Conservation (phyloP, 2,797 vertebrate species). For the Dallia pectoralis region DNA sequence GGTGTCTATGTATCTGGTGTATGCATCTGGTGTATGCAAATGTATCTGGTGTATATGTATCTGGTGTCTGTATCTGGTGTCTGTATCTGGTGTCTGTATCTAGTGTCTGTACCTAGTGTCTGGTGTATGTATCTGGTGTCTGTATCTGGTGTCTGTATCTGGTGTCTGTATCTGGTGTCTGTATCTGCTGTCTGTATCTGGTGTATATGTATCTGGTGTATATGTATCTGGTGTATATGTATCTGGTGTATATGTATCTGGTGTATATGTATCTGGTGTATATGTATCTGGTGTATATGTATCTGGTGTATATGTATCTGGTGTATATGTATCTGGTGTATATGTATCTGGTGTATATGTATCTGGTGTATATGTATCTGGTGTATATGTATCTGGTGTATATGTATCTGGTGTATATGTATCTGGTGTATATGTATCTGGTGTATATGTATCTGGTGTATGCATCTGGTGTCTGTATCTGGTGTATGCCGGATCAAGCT, state of each 20-base stretch:
- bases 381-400: background rate
- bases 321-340: background rate
- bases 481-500: background rate
- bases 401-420: no score
- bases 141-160: no score
- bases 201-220: background rate
- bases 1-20: background rate
- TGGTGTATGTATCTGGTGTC: background rate
- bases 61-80: no score
- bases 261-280: background rate
- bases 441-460: background rate
- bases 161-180: no score
- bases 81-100: no score
- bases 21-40: no score
- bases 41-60: background rate
- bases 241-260: background rate
- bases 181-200: no score
- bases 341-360: no score
- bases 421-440: background rate
- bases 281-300: no score
- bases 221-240: no score
- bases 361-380: background rate
- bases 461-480: no score
- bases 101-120: no score
- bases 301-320: background rate